Conservation (phyloP, 2,113 vertebrate species). For the Pseudopodoces humilis region DNA sequence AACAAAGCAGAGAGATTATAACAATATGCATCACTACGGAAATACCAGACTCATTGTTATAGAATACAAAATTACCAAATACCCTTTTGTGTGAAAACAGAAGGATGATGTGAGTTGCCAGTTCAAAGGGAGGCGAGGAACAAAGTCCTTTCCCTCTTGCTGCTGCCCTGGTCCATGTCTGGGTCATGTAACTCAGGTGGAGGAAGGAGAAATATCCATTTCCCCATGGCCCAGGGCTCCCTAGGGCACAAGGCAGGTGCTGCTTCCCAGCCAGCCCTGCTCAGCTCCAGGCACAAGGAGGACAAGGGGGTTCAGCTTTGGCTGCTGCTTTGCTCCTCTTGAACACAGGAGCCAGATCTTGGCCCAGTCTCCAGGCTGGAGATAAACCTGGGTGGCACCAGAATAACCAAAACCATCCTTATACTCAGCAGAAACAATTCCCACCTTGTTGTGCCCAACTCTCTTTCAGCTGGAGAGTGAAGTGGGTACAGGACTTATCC, state of each 20-base stretch:
- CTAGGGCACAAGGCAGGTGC: background rate
- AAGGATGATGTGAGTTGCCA: background rate
- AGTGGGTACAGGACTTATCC: accelerated
- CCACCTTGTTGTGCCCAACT: background rate
- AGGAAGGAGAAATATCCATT: background rate
- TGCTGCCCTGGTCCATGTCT: accelerated
- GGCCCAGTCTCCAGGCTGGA: background rate
- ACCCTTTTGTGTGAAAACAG: conserved; percentile 38
- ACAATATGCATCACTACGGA: conserved; percentile 58
- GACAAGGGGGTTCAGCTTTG: background rate
- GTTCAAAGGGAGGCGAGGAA: background rate
- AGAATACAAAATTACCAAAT: conserved; percentile 34
- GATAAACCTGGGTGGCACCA: background rate
- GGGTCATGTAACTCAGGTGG: background rate
- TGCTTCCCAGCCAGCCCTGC: background rate
- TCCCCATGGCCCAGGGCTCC: background rate
- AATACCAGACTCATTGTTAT: conserved; percentile 51
- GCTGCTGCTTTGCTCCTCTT: background rate
- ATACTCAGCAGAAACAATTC: background rate
- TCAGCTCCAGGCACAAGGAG: background rate
- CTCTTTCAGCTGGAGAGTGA: background rate
- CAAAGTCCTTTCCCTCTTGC: background rate
- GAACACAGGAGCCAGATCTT: background rate
- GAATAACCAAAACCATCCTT: background rate
- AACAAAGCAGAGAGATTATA: conserved; percentile 58